These are phyloP conservation scores for Anhinga rufa DNA, from an alignment of 2,113 vertebrate genomes.

Conservation along the genomic window DNA sequence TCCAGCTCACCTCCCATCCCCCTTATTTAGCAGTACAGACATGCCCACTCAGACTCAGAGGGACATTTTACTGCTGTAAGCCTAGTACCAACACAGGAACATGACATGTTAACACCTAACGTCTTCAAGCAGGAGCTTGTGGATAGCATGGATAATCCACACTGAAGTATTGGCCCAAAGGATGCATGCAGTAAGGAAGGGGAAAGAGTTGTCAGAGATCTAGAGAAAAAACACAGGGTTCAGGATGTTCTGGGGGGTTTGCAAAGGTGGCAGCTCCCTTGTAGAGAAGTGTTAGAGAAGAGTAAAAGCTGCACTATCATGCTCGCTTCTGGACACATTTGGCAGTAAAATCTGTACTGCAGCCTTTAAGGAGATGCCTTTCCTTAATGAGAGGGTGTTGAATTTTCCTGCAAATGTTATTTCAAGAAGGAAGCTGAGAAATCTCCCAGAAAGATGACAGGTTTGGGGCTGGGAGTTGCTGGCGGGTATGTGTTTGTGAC, in stretches of 20 bases:
- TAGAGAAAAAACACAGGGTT: neutral
- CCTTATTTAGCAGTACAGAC: neutral
- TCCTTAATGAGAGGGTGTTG: neutral
- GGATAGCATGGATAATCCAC: neutral
- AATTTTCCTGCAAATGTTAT: neutral
- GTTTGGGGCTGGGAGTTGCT: neutral
- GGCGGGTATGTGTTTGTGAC: neutral
- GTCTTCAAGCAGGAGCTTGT: neutral
- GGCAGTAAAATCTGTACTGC: neutral
- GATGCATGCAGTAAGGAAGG: neutral
- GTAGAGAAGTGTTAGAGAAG: neutral
- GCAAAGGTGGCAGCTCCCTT: neutral
- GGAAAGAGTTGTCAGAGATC: neutral
- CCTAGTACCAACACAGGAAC: neutral
- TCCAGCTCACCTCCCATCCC: neutral
- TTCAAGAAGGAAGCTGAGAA: conserved; percentile 10
- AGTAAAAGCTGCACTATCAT: neutral
- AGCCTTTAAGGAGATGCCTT: neutral
- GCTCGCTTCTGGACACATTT: neutral
- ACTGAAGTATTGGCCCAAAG: neutral
- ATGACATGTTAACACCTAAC: neutral
- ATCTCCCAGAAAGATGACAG: neutral
- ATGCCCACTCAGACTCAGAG: neutral
- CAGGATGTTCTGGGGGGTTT: neutral
- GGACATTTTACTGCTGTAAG: neutral